Evolutionary conservation across 2,888 invertebrate genomes (phyloP), one percentile per base, ranked within the genome.

Genomic region (Brenthis hecate): DNA sequence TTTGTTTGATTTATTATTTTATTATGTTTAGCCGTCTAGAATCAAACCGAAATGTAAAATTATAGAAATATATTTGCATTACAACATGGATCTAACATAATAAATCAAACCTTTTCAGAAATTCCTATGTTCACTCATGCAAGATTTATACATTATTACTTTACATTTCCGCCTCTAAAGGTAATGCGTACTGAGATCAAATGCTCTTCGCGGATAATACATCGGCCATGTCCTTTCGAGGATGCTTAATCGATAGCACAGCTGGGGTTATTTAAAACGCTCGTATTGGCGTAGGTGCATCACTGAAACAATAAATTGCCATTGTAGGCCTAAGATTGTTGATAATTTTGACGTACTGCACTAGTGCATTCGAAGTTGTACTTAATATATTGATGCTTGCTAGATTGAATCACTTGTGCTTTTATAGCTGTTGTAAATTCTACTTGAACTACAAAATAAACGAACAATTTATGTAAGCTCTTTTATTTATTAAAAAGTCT

Each of bases 221-320:
- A 71, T 70, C 53, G 65, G 53, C 66, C 72, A 69, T 77, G 79
- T 79, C 78, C 74, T 77, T 76, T 75, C 73, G 76, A 77, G 80
- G 80, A 77, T 78, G 78, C 78, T 81, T 80, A 76, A 79, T 79
- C 78, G 88, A 88, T 87, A 85, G 77, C 75, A 85, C 86, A 82
- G 80, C 79, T 76, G 71, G 69, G 77, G 78, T 76, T 85, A 84
- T 87, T 87, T 85, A 83, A 85, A 85, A 83, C 80, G 79, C 77
- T 75, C 72, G 75, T 73, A 69, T 73, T 72, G 75, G 83, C 84
- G 85, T 84, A 85, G 84, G 85, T 80, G 85, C 85, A 78, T 80
- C 78, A 79, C 76, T 80, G 76, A 77, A 82, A 85, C 84, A 82
- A 86, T 88, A 87, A 87, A 88, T 87, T 80, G 76, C 77, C 80